Evolutionary conservation across 2,888 invertebrate genomes (phyloP).

Genomic region (Mechanitis messenoides): DNA sequence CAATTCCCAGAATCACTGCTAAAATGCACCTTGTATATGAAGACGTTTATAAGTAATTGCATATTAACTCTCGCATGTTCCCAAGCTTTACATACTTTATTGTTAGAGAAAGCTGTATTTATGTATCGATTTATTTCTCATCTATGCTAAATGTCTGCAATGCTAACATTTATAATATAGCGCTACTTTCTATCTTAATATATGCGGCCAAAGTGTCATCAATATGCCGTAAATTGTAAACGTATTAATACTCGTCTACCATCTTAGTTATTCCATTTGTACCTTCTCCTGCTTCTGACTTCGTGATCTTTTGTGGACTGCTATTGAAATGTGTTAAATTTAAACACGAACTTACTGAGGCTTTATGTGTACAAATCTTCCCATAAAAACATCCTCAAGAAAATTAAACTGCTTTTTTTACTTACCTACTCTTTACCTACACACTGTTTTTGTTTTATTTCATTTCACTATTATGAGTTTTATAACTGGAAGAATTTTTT

Average conservation of each 20-base stretch:
- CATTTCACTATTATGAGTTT: no score
- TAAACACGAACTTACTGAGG: no score
- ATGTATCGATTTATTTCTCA: conserved; percentile 29
- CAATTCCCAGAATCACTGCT: background rate
- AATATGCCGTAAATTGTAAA: conserved; percentile 16
- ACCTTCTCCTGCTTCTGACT: background rate
- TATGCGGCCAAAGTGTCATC: conserved; percentile 14
- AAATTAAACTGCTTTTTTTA: no score
- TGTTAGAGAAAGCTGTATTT: conserved; percentile 28
- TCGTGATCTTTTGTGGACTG: no score
- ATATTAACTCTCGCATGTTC: conserved; percentile 15
- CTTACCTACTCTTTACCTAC: no score
- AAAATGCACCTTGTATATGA: background rate
- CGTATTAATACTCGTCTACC: conserved; percentile 11
- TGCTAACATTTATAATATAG: conserved; percentile 26
- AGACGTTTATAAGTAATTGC: conserved; percentile 5
- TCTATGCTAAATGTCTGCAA: conserved; percentile 29
- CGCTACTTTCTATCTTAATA: conserved; percentile 27
- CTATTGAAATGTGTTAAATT: no score
- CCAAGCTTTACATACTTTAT: conserved; percentile 19
- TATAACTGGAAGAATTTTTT: no score
- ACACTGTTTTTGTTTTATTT: no score
- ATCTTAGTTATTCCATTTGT: background rate
- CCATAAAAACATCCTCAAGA: no score
- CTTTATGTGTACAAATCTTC: no score